Conservation (phyloP, 1,140 invertebrate species). For the Teleopsis dalmanni region DNA sequence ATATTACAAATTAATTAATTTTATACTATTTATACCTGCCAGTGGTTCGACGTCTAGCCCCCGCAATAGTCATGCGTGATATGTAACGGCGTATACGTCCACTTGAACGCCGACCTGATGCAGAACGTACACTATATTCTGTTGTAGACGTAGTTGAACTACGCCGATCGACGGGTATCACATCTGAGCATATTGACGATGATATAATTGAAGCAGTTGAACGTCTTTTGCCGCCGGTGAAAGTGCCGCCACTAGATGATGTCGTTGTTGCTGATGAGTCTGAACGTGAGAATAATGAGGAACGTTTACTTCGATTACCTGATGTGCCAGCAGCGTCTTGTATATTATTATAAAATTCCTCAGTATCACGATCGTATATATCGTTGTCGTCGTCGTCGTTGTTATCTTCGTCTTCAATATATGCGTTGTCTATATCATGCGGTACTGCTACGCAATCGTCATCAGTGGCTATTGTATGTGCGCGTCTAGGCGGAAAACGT, state of each 20-base stretch:
- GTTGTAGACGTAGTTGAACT: conserved; percentile 40
- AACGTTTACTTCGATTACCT: conserved; percentile 29
- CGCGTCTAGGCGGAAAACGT: conserved; percentile 13
- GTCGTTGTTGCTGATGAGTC: conserved; percentile 42
- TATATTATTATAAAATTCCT: conserved; percentile 41
- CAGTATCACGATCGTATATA: conserved; percentile 36
- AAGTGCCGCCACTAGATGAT: conserved; percentile 34
- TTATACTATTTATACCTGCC: conserved; percentile 33
- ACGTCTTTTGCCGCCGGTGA: conserved; percentile 26
- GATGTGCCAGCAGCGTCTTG: conserved; percentile 24
- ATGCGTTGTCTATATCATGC: not conserved
- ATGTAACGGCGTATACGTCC: conserved; percentile 36
- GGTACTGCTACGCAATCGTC: conserved; percentile 31
- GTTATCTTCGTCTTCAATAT: conserved; percentile 3
- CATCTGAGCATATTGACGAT: conserved; percentile 38
- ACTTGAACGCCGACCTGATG: conserved; percentile 24
- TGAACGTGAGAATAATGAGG: conserved; percentile 40
- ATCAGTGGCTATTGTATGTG: conserved; percentile 15
- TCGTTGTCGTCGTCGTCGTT: conserved; percentile 31
- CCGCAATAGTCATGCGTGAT: conserved; percentile 40
- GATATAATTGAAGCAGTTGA: conserved; percentile 41
- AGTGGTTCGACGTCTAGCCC: conserved; percentile 38
- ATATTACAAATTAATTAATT: not conserved
- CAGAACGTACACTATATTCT: conserved; percentile 32
- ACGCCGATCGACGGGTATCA: conserved; percentile 33